Percentiles rank a stretch among this genome's conserved stretches.
phyloP scores from a whole-genome alignment of 2,113 vertebrate species.

The Empidonax alnorum region DNA sequence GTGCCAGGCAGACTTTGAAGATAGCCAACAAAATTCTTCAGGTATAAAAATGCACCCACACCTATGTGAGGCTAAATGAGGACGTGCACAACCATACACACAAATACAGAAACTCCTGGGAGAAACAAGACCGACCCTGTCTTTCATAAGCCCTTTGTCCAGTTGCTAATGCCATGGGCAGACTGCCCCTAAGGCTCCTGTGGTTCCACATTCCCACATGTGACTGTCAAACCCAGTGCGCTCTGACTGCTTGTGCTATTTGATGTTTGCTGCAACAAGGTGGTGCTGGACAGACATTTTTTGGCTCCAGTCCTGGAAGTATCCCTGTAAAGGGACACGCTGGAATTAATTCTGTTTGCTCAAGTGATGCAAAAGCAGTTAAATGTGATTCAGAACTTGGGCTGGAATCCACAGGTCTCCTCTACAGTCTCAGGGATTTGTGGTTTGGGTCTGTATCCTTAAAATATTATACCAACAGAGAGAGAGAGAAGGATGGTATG shows the following conservation, averaged over 20 bases:
- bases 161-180: neutral
- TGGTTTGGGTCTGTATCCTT: neutral
- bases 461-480: neutral
- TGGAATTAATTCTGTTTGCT: neutral
- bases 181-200: neutral
- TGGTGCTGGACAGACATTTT: neutral
- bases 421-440: neutral
- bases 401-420: neutral
- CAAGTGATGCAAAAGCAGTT: neutral
- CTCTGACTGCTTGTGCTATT: neutral
- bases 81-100: fast-evolving
- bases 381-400: neutral
- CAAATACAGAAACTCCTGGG: neutral
- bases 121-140: neutral
- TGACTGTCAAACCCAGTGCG: neutral
- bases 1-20: neutral
- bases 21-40: neutral
- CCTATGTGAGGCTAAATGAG: fast-evolving
- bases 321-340: neutral
- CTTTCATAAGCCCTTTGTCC: neutral
- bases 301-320: neutral
- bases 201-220: neutral
- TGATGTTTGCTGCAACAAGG: neutral
- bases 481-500: neutral
- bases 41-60: neutral